Evolutionary conservation across 2,797 vertebrate genomes (phyloP).

Genomic region (Sylvilagus floridanus): DNA sequence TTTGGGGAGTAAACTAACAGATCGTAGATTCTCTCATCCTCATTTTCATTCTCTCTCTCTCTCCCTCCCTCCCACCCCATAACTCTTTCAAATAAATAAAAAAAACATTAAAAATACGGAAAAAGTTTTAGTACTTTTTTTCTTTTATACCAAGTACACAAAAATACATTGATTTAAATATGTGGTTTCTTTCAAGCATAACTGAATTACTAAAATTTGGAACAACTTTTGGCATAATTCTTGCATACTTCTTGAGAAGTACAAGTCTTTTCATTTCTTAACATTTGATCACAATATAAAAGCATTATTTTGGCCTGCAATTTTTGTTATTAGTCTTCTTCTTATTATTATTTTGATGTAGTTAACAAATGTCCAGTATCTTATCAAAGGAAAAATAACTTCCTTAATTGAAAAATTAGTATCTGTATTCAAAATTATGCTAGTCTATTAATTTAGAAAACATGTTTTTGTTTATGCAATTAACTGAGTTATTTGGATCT

Average conservation of each 20-base stretch:
- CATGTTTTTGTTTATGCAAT: slow-evolving; percentile 19
- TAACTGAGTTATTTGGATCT: slow-evolving; percentile 23
- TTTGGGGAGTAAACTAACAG: no score
- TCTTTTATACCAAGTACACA: neutral
- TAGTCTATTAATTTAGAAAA: slow-evolving; percentile 43
- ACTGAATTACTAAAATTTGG: slow-evolving; percentile 36
- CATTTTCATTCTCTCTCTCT: no score
- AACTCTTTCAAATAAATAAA: no score
- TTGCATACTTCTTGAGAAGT: neutral
- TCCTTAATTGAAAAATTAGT: slow-evolving; percentile 62
- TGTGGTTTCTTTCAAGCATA: slow-evolving; percentile 30
- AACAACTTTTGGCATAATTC: slow-evolving; percentile 37
- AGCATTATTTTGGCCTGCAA: slow-evolving; percentile 28
- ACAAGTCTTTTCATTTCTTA: neutral
- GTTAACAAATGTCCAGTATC: slow-evolving; percentile 19
- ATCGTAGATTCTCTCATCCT: no score
- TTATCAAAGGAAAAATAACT: neutral
- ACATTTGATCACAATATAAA: slow-evolving; percentile 70
- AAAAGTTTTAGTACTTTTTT: neutral
- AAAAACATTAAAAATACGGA: neutral
- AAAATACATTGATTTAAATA: neutral
- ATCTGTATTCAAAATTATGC: slow-evolving; percentile 28
- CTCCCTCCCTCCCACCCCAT: no score
- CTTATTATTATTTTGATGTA: neutral
- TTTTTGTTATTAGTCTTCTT: neutral